phyloP scores from a whole-genome alignment of 1,140 invertebrate species.

The Solenopsis invicta region DNA sequence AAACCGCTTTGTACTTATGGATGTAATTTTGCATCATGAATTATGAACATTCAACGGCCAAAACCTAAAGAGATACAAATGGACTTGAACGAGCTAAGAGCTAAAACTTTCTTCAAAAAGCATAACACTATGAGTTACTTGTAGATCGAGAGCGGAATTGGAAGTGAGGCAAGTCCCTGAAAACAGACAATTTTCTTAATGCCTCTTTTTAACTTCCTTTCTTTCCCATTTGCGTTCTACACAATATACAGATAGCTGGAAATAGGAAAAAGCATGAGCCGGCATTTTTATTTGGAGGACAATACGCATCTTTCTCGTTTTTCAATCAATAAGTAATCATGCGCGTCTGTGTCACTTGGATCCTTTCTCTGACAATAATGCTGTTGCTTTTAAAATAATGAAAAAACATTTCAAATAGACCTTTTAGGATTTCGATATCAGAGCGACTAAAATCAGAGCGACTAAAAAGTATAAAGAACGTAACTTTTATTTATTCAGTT shows the following conservation, averaged over 20 bases:
- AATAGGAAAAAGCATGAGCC: not conserved
- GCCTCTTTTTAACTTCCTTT: not conserved
- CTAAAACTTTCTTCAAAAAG: not conserved
- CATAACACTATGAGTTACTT: conserved; percentile 4
- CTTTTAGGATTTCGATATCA: not conserved
- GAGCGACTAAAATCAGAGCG: not conserved
- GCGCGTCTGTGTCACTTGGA: not conserved
- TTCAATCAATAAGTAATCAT: conserved; percentile 29
- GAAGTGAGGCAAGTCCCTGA: conserved; percentile 10
- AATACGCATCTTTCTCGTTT: conserved; percentile 12
- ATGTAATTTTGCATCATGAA: not conserved
- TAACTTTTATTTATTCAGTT: not conserved
- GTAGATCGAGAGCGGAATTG: conserved; percentile 9
- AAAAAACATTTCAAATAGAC: conserved; percentile 12
- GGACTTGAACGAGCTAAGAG: not conserved
- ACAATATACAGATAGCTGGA: not conserved
- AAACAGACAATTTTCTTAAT: conserved; percentile 51
- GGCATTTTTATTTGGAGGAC: not conserved
- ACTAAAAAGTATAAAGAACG: not conserved
- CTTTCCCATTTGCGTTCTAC: conserved; percentile 13
- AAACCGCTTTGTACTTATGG: not conserved
- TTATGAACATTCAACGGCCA: not conserved
- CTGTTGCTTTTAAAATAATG: not conserved
- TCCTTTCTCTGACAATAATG: not conserved
- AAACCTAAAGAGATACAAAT: not conserved